These are phyloP conservation scores for Nemotelus pantherinus DNA, from an alignment of 2,888 invertebrate genomes.

Conservation along the genomic window DNA sequence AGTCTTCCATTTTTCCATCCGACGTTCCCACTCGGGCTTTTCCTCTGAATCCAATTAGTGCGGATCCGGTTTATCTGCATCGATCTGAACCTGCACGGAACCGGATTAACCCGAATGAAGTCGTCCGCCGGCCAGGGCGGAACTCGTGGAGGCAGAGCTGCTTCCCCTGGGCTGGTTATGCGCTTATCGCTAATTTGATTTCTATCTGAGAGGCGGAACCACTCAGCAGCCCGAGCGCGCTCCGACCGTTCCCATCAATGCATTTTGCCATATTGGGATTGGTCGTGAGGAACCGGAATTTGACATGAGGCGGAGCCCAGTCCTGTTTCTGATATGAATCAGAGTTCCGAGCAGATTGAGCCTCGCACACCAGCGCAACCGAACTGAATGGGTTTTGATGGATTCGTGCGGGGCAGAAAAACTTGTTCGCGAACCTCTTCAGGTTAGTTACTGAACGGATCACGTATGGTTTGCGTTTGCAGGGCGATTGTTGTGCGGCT, in stretches of 20 bases:
- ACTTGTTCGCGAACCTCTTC: conserved; percentile 45
- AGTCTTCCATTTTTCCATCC: conserved; percentile 29
- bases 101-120: conserved; percentile 30
- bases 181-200: conserved; percentile 31
- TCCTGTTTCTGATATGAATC: conserved; percentile 31
- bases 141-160: conserved; percentile 1
- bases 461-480: conserved; percentile 49
- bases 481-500: conserved; percentile 46
- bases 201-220: conserved; percentile 30
- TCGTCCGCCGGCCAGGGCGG: not conserved
- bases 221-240: not conserved
- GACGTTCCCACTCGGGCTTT: not conserved
- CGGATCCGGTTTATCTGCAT: conserved; percentile 10
- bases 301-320: conserved; percentile 24
- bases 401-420: conserved; percentile 47
- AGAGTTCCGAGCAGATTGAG: not conserved
- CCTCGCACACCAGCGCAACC: conserved; percentile 13
- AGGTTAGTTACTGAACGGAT: conserved; percentile 49
- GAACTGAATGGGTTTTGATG: conserved; percentile 30
- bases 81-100: conserved; percentile 17
- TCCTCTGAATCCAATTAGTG: conserved; percentile 4
- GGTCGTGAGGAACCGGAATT: conserved; percentile 23
- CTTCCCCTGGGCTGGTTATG: conserved; percentile 32
- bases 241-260: conserved; percentile 14
- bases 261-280: conserved; percentile 34